Percentiles rank a stretch among this genome's conserved stretches.
phyloP scores from a whole-genome alignment of 2,113 vertebrate genomes.

The Carlito syrichta region DNA sequence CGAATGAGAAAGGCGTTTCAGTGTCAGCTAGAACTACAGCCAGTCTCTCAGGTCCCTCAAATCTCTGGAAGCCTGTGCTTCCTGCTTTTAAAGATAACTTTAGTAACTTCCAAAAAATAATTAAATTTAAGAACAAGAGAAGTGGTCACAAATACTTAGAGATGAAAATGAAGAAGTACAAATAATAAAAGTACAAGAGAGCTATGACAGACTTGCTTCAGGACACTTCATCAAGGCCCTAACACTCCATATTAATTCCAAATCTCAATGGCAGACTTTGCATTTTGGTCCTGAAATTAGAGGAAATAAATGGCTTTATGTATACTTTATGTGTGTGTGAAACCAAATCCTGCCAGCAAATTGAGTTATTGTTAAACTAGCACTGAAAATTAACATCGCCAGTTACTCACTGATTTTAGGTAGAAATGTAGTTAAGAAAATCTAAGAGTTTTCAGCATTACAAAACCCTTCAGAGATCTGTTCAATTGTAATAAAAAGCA shows the following conservation, averaged over 20 bases:
- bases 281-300: slow-evolving; percentile 36
- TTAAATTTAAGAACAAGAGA: background rate
- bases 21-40: background rate
- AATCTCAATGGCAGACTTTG: background rate
- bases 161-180: background rate
- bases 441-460: background rate
- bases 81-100: background rate
- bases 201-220: background rate
- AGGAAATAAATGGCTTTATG: slow-evolving; percentile 34
- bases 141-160: background rate
- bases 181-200: background rate
- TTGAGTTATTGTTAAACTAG: slow-evolving; percentile 13
- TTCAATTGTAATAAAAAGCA: background rate
- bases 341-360: background rate
- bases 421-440: slow-evolving; percentile 23
- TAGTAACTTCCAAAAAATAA: background rate
- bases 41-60: background rate
- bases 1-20: background rate
- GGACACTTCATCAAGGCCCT: background rate
- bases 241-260: background rate
- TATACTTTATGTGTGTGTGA: background rate
- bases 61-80: background rate
- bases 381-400: background rate
- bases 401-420: background rate
- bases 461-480: background rate